A percentile compares a stretch with the other conserved stretches of the same genome.
Evolutionary conservation across 2,113 vertebrate genomes (phyloP).

Genomic region (Chamaea fasciata): DNA sequence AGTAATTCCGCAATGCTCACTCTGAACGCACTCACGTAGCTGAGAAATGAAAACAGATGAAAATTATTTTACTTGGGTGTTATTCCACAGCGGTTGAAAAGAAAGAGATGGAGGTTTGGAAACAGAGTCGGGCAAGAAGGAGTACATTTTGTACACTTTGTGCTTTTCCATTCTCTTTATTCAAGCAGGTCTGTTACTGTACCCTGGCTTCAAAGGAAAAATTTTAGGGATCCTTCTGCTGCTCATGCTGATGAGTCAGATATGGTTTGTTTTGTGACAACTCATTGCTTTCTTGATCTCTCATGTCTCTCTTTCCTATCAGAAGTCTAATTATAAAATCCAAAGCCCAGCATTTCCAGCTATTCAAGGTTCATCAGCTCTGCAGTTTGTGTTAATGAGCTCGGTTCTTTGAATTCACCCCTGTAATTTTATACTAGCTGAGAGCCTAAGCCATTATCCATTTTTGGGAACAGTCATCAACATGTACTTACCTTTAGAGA

Average conservation of each 20-base stretch:
- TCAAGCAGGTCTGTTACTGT: neutral
- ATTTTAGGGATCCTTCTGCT: neutral
- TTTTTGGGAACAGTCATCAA: neutral
- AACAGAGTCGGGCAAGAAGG: neutral
- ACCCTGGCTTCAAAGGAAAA: neutral
- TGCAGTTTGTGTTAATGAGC: neutral
- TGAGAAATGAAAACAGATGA: neutral
- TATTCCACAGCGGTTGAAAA: neutral
- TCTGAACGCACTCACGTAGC: neutral
- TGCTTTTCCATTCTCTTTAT: neutral
- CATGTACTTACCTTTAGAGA: neutral
- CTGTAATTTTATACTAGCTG: neutral
- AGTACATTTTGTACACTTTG: neutral
- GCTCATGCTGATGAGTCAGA: constrained; percentile 4
- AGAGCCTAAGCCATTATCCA: neutral
- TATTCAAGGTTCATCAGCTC: neutral
- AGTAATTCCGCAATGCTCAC: neutral
- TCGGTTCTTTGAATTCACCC: neutral
- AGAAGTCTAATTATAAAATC: neutral
- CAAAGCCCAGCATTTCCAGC: neutral
- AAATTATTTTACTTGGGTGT: neutral
- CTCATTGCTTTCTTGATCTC: neutral
- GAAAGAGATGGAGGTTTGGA: neutral
- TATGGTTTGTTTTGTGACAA: neutral
- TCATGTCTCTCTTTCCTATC: neutral